These are phyloP conservation scores for Lepus americanus DNA, from an alignment of 2,113 vertebrate species.

Conservation along the genomic window DNA sequence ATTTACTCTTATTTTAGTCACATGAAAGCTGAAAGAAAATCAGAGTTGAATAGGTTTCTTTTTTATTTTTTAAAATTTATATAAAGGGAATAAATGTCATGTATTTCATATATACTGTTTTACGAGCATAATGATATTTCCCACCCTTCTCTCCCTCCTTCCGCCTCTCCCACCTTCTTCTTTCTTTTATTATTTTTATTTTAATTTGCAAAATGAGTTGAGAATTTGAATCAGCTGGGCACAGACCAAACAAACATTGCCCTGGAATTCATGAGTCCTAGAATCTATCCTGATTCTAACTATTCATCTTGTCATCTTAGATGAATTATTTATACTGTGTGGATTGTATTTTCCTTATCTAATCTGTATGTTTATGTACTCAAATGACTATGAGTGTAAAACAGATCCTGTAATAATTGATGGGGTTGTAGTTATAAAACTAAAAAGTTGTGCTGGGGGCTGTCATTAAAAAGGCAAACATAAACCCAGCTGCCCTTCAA, in stretches of 20 bases:
- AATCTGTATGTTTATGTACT: neutral
- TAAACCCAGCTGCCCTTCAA: neutral
- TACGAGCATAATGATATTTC: too few species aligned
- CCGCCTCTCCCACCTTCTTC: too few species aligned
- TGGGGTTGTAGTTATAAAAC: neutral
- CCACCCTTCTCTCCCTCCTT: too few species aligned
- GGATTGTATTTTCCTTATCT: neutral
- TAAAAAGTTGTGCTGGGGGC: neutral
- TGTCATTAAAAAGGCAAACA: neutral
- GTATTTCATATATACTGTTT: too few species aligned
- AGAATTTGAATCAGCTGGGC: neutral
- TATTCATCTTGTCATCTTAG: neutral
- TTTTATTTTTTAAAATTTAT: too few species aligned
- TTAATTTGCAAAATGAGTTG: too few species aligned
- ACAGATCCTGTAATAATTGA: neutral
- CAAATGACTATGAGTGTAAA: neutral
- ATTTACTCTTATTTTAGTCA: neutral
- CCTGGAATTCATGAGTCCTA: neutral
- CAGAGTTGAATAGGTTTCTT: too few species aligned
- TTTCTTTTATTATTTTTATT: too few species aligned
- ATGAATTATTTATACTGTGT: neutral
- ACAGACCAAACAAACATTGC: accelerated
- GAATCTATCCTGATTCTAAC: neutral
- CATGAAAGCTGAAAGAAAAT: neutral
- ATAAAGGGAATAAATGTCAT: too few species aligned